These are phyloP conservation scores for Sabellastarte sp. DNA, from an alignment of 2,888 invertebrate species.

Conservation along the genomic window DNA sequence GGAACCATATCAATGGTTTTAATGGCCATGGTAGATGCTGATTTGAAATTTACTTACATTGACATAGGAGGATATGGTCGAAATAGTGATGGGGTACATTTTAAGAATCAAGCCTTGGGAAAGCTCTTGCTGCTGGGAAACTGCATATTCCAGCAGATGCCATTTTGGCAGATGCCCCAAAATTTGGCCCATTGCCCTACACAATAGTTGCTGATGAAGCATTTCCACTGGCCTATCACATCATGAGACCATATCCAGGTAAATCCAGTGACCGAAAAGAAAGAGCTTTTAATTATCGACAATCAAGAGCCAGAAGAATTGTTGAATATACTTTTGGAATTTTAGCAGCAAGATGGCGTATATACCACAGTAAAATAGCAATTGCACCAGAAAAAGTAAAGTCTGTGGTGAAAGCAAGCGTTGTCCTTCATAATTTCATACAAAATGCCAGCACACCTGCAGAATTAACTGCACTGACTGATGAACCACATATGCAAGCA, in stretches of 20 bases:
- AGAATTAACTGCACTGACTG: too few species aligned
- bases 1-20: not conserved
- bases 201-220: conserved; percentile 3
- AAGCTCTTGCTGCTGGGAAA: not conserved
- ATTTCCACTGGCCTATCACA: not conserved
- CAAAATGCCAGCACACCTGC: not conserved
- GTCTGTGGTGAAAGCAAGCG: not conserved
- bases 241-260: conserved; percentile 2
- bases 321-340: conserved; percentile 2
- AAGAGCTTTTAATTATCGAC: not conserved
- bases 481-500: too few species aligned
- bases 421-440: not conserved
- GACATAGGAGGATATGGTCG: not conserved
- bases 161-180: not conserved
- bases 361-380: not conserved
- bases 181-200: not conserved
- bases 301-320: not conserved
- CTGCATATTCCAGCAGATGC: not conserved
- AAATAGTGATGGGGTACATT: not conserved
- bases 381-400: not conserved
- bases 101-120: not conserved
- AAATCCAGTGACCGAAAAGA: not conserved
- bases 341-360: conserved; percentile 1
- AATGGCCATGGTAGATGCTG: not conserved
- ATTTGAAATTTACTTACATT: not conserved